Percentiles rank a stretch among this genome's conserved stretches.
Conservation (phyloP, 2,888 invertebrate species). For the Ennomos erosarius region DNA sequence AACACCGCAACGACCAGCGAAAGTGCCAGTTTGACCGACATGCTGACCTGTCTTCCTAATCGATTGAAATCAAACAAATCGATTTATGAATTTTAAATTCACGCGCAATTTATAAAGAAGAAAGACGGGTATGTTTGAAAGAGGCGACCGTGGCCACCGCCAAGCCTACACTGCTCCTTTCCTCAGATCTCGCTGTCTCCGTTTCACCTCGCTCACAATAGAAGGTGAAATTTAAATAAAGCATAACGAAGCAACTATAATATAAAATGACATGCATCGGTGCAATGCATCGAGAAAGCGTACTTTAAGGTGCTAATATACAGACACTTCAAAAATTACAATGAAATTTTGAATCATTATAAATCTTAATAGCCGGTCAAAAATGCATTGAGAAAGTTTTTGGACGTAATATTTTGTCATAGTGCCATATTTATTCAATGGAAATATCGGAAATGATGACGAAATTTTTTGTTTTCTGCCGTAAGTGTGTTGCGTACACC, state of each 20-base stretch:
- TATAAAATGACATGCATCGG: conserved; percentile 72
- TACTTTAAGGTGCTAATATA: conserved; percentile 21
- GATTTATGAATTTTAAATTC: conserved; percentile 57
- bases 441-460: too few species aligned
- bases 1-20: conserved; percentile 61
- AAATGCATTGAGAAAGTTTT: too few species aligned
- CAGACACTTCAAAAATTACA: too few species aligned
- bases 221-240: conserved; percentile 85
- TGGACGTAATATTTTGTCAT: too few species aligned
- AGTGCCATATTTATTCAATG: too few species aligned
- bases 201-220: conserved; percentile 82
- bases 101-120: conserved; percentile 56
- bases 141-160: conserved; percentile 74
- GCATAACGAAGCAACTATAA: conserved; percentile 66
- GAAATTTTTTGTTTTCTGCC: too few species aligned
- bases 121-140: conserved; percentile 46
- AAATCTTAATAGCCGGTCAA: too few species aligned
- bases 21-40: conserved; percentile 73
- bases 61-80: conserved; percentile 41
- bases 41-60: conserved; percentile 52
- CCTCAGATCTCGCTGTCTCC: conserved; percentile 71
- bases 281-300: conserved; percentile 78
- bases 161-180: conserved; percentile 76
- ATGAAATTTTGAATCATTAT: too few species aligned
- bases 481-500: too few species aligned